Conservation (phyloP, 2,888 invertebrate species). For the Athrips mouffetella region DNA sequence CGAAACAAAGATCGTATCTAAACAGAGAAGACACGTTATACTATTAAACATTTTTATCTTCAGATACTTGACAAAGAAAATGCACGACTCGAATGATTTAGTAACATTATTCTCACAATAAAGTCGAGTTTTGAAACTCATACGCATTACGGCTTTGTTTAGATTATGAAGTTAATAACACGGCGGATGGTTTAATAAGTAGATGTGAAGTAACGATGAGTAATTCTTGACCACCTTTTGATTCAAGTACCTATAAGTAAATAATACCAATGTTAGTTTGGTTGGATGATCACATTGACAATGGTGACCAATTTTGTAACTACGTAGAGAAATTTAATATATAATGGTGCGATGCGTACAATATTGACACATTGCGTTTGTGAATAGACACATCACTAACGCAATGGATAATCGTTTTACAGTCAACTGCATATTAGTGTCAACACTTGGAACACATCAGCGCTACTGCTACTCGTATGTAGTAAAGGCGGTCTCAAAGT, state of each 20-base stretch:
- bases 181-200: constrained; percentile 33
- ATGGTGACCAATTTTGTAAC: no score
- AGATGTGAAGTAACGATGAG: constrained; percentile 32
- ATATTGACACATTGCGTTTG: no score
- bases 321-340: no score
- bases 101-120: constrained; percentile 12
- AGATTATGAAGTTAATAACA: constrained; percentile 43
- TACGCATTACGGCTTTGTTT: constrained; percentile 44
- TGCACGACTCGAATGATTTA: constrained; percentile 6
- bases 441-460: no score
- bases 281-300: no score
- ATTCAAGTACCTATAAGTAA: background rate
- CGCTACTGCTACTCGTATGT: no score
- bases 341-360: no score
- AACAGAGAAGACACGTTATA: background rate
- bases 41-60: background rate
- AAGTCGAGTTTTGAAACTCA: constrained; percentile 44
- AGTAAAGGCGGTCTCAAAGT: no score
- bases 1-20: background rate
- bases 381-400: no score
- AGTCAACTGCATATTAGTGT: no score
- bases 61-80: constrained; percentile 5
- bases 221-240: background rate
- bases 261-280: no score
- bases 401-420: no score